Percentiles rank a stretch among this genome's conserved stretches.
These are phyloP conservation scores for Mactra quadrangularis DNA, from an alignment of 1,140 invertebrate genomes.

Conservation along the genomic window DNA sequence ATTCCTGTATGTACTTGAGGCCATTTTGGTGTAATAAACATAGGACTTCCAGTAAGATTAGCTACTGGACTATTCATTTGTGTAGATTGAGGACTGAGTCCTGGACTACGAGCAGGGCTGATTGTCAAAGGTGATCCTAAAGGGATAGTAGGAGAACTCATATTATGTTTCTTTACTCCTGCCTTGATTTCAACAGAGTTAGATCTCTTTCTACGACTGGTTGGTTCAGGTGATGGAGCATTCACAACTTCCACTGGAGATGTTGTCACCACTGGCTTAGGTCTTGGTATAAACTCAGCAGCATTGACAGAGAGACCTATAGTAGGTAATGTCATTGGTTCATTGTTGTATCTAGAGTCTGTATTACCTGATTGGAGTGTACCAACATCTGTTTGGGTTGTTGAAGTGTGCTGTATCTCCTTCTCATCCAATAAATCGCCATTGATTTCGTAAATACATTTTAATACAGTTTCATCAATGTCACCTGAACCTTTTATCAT, in stretches of 20 bases:
- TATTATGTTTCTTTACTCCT: constrained; percentile 20
- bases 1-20: background rate
- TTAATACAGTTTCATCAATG: constrained; percentile 50
- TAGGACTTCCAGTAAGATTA: constrained; percentile 43
- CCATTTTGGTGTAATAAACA: constrained; percentile 53
- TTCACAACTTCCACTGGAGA: background rate
- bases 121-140: constrained; percentile 22
- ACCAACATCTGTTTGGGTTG: background rate
- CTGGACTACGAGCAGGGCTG: constrained; percentile 36
- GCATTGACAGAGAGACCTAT: constrained; percentile 47
- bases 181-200: constrained; percentile 20
- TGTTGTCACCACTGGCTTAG: constrained; percentile 4
- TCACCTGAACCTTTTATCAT: background rate
- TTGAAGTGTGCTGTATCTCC: background rate
- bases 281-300: constrained; percentile 39
- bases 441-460: constrained; percentile 43
- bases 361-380: background rate
- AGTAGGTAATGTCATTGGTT: constrained; percentile 41
- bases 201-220: constrained; percentile 13
- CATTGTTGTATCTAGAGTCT: background rate
- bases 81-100: constrained; percentile 22
- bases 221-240: constrained; percentile 3
- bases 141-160: background rate
- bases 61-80: constrained; percentile 11
- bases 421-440: constrained; percentile 43